Evolutionary conservation across 2,888 invertebrate species (phyloP).

Genomic region (Gymnocheta viridis): DNA sequence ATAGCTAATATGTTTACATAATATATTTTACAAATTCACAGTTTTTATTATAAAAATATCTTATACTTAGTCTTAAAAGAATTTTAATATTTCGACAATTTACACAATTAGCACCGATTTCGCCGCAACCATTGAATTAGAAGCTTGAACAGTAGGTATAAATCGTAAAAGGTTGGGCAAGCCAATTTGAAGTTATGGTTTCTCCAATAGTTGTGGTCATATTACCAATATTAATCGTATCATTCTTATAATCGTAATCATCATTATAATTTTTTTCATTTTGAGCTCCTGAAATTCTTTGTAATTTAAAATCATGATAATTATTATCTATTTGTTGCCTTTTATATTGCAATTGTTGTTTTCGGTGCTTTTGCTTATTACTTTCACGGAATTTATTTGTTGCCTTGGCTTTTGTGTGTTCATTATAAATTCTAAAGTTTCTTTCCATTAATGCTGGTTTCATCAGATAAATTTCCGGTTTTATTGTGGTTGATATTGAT

Average conservation of each 20-base stretch:
- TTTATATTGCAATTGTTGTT: conserved; percentile 51
- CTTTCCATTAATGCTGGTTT: background rate
- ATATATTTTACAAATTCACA: conserved; percentile 77
- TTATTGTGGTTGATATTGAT: conserved; percentile 35
- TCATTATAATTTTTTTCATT: conserved; percentile 14
- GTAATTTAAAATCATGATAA: conserved; percentile 45
- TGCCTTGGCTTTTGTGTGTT: conserved; percentile 42
- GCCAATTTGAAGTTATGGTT: conserved; percentile 23
- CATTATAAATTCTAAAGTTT: conserved; percentile 24
- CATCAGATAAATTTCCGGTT: conserved; percentile 18
- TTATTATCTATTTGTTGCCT: conserved; percentile 37
- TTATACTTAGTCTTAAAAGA: conserved; percentile 77
- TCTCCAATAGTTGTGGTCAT: conserved; percentile 22
- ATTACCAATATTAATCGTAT: conserved; percentile 68
- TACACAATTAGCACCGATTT: conserved; percentile 74
- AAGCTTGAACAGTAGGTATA: background rate
- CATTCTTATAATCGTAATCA: conserved; percentile 36
- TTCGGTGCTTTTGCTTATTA: conserved; percentile 30
- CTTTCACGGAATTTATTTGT: conserved; percentile 35
- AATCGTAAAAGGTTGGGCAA: background rate
- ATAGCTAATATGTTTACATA: conserved; percentile 61
- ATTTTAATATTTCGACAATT: conserved; percentile 79
- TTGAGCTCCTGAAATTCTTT: conserved; percentile 55
- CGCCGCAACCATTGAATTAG: conserved; percentile 60
- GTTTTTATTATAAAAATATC: conserved; percentile 76